A percentile compares a stretch with the other conserved stretches of the same genome.
Conservation (phyloP, 2,797 vertebrate genomes). For the Acipenser ruthenus region DNA sequence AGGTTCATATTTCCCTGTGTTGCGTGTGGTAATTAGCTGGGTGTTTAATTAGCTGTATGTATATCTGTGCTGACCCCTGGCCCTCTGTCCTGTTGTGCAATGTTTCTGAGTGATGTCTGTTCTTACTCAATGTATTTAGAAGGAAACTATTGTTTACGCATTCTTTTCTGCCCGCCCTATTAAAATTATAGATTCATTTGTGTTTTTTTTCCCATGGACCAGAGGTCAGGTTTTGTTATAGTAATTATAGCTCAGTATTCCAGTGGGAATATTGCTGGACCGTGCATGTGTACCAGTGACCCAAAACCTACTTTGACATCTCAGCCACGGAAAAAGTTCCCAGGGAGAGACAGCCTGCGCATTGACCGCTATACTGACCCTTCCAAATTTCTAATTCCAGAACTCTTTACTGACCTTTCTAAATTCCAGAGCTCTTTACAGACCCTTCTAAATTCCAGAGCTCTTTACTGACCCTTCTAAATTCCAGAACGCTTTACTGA, state of each 20-base stretch:
- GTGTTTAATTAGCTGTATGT: too few relatives aligned
- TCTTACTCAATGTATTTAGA: background rate
- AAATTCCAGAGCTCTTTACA: too few relatives aligned
- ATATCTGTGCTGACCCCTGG: too few relatives aligned
- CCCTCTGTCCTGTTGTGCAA: too few relatives aligned
- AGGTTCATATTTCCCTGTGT: too few relatives aligned
- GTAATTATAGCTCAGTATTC: background rate
- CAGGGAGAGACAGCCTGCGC: background rate
- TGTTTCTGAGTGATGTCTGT: background rate
- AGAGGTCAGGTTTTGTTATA: background rate
- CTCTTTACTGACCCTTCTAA: too few relatives aligned
- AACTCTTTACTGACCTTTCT: too few relatives aligned
- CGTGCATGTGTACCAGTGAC: background rate
- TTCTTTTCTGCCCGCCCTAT: background rate
- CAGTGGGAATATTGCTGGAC: background rate
- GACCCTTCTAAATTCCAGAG: too few relatives aligned
- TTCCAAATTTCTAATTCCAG: too few relatives aligned
- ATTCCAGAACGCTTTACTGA: too few relatives aligned
- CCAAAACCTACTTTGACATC: background rate
- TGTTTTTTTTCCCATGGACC: background rate
- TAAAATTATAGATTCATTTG: background rate
- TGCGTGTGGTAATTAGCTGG: too few relatives aligned
- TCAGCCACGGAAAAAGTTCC: background rate
- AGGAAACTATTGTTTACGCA: background rate
- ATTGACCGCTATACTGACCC: too few relatives aligned